phyloP scores from a whole-genome alignment of 2,113 vertebrate genomes.

The Pseudorectes ferrugineus region DNA sequence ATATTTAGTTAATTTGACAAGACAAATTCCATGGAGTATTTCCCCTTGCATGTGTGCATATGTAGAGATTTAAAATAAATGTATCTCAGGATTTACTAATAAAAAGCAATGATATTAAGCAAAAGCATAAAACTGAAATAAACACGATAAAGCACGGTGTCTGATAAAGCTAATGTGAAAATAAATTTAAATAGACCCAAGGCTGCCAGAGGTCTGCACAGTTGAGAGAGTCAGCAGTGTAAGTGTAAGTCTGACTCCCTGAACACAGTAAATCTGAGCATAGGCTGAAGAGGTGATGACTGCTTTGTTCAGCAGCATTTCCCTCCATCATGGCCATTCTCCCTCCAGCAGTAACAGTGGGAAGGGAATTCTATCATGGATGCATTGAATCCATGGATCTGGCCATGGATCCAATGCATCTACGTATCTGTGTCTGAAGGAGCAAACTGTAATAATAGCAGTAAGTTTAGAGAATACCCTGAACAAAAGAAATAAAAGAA shows the following conservation, averaged over 20 bases:
- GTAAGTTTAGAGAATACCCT: not conserved
- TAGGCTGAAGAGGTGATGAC: not conserved
- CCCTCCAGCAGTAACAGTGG: not conserved
- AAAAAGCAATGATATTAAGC: not conserved
- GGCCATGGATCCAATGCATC: not conserved
- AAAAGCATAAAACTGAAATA: not conserved
- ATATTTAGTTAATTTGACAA: not conserved
- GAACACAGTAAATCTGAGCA: not conserved
- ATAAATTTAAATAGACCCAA: not conserved
- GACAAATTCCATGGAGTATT: not conserved
- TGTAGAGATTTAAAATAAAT: not conserved
- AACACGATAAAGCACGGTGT: not conserved
- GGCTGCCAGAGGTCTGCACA: not conserved
- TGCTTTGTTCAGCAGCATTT: not conserved
- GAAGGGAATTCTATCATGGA: not conserved
- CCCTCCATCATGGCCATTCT: not conserved
- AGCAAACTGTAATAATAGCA: not conserved
- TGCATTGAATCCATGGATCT: not conserved
- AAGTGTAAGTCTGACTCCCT: rapidly evolving
- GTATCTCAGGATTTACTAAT: not conserved
- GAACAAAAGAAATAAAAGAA: not conserved
- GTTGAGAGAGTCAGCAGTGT: not conserved
- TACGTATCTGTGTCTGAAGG: not conserved
- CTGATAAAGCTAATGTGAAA: not conserved
- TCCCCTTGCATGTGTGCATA: not conserved